These are phyloP conservation scores for Pteria penguin DNA, from an alignment of 2,888 invertebrate genomes.

Conservation along the genomic window DNA sequence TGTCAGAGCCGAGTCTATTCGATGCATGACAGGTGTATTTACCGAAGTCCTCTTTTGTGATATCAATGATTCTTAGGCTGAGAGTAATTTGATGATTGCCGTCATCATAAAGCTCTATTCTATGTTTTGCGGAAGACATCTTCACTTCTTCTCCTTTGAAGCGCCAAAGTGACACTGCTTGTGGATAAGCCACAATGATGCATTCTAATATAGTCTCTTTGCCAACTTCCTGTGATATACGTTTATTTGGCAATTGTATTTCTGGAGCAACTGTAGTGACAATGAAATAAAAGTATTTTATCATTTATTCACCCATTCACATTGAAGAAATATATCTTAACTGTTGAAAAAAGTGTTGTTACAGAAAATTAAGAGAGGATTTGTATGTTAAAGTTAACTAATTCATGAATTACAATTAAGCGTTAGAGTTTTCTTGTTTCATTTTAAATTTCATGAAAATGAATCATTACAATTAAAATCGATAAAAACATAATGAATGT, in stretches of 20 bases:
- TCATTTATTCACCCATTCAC: no score
- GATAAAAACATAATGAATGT: no score
- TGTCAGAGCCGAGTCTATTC: slow-evolving; percentile 58
- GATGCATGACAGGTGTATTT: slow-evolving; percentile 64
- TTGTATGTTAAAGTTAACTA: no score
- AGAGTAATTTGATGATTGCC: slow-evolving; percentile 58
- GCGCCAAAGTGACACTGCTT: slow-evolving; percentile 69
- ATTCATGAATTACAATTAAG: no score
- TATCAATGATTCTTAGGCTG: slow-evolving; percentile 58
- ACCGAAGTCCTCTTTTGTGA: slow-evolving; percentile 61
- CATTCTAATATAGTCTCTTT: slow-evolving; percentile 75
- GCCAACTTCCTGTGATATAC: slow-evolving; percentile 70
- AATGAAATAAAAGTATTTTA: no score
- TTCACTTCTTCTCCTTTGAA: slow-evolving; percentile 45
- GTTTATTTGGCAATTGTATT: slow-evolving; percentile 59
- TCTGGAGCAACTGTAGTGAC: slow-evolving; percentile 65
- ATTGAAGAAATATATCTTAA: no score
- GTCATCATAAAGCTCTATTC: slow-evolving; percentile 66
- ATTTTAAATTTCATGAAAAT: no score
- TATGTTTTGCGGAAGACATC: slow-evolving; percentile 46
- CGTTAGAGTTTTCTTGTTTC: no score
- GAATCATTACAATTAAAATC: no score
- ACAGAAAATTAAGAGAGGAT: no score
- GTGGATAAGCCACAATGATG: slow-evolving; percentile 72
- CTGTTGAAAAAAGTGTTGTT: no score